phyloP scores from a whole-genome alignment of 1,140 invertebrate species.

The Elymnias hypermnestra region DNA sequence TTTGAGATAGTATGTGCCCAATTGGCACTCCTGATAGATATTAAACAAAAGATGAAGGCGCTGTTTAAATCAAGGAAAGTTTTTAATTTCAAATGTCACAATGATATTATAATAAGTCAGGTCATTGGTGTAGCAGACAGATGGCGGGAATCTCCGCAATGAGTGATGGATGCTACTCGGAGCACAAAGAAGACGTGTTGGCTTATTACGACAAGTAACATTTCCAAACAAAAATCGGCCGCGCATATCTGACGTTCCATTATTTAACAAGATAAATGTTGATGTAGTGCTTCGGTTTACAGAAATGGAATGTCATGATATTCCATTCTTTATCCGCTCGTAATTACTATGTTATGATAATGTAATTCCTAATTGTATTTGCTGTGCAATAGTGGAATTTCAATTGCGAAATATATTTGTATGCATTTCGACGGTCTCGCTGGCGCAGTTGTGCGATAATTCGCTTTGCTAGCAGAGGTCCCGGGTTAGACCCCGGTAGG shows the following conservation, averaged over 20 bases:
- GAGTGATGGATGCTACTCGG: slow-evolving; percentile 51
- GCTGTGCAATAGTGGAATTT: background rate
- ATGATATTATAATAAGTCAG: slow-evolving; percentile 13
- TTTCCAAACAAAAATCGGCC: slow-evolving; percentile 49
- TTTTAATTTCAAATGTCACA: background rate
- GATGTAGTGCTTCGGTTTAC: slow-evolving; percentile 35
- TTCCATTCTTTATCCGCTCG: slow-evolving; percentile 23
- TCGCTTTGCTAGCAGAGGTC: no score
- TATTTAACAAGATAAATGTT: slow-evolving; percentile 69
- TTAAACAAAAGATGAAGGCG: background rate
- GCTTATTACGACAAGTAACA: slow-evolving; percentile 64
- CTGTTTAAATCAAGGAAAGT: background rate
- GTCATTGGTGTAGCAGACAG: slow-evolving; percentile 26
- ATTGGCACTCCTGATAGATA: no score
- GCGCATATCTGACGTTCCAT: slow-evolving; percentile 57
- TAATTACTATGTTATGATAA: slow-evolving; percentile 4
- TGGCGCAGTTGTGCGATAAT: no score
- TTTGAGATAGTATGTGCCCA: no score
- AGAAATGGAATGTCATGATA: slow-evolving; percentile 23
- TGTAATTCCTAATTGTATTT: background rate
- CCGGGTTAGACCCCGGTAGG: no score
- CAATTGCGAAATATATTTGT: no score
- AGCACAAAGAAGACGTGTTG: slow-evolving; percentile 51
- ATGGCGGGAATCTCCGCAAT: slow-evolving; percentile 27
- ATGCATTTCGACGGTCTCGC: no score